phyloP scores from a whole-genome alignment of 2,113 vertebrate genomes.

The Gasterosteus aculeatus region DNA sequence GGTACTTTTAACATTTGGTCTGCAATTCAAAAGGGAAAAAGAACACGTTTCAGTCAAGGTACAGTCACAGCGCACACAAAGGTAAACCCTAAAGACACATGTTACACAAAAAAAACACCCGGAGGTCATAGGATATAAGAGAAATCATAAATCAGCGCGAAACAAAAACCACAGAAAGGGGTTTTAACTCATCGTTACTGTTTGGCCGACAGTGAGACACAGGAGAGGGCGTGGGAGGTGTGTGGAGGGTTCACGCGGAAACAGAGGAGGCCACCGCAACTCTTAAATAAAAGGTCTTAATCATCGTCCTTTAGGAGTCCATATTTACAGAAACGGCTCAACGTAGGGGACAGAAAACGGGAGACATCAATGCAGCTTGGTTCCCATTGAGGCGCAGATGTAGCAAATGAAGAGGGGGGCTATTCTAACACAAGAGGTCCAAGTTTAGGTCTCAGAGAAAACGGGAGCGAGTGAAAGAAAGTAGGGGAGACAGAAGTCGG shows the following conservation, averaged over 20 bases:
- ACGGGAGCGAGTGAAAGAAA: background rate
- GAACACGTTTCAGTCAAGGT: constrained; percentile 82
- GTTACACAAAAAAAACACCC: constrained; percentile 48
- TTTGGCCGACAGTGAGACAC: constrained; percentile 36
- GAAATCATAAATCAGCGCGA: constrained; percentile 57
- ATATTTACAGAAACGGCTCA: constrained; percentile 72
- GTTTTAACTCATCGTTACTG: constrained; percentile 50
- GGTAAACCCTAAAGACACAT: constrained; percentile 51
- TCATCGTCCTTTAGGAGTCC: constrained; percentile 58
- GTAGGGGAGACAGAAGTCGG: constrained; percentile 71
- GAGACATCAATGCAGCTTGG: constrained; percentile 31
- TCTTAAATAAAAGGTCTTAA: constrained; percentile 51
- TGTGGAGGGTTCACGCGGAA: constrained; percentile 30
- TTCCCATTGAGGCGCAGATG: constrained; percentile 53
- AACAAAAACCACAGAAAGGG: constrained; percentile 14
- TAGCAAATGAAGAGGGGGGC: constrained; percentile 33
- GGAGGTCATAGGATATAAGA: constrained; percentile 69
- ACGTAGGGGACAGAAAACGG: constrained; percentile 24
- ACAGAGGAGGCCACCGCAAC: constrained; percentile 23
- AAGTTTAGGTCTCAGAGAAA: constrained; percentile 66
- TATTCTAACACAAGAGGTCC: constrained; percentile 58
- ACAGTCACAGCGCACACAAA: constrained; percentile 64
- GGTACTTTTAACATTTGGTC: constrained; percentile 89
- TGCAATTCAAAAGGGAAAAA: constrained; percentile 90
- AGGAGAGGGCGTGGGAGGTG: constrained; percentile 3